Percentiles rank a stretch among this genome's conserved stretches.
Evolutionary conservation across 2,888 invertebrate genomes (phyloP).

Genomic region (Mactromeris polynyma): DNA sequence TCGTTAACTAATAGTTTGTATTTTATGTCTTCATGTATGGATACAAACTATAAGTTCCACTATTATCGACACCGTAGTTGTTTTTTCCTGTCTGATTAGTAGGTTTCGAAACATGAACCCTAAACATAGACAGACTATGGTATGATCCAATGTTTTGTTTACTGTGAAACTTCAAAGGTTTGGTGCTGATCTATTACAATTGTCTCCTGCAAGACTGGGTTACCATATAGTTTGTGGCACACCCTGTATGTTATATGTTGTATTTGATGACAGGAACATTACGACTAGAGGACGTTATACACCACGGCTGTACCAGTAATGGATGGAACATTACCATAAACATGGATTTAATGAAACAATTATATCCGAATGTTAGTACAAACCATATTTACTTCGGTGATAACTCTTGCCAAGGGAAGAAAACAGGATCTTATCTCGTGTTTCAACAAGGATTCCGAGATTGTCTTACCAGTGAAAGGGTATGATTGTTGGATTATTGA

Average conservation of each 20-base stretch:
- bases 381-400: conserved; percentile 28
- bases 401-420: conserved; percentile 9
- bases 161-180: too few species aligned
- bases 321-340: conserved; percentile 34
- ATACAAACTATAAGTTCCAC: too few species aligned
- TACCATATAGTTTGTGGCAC: too few species aligned
- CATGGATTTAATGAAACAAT: conserved; percentile 1
- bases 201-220: too few species aligned
- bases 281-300: conserved; percentile 1
- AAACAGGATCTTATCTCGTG: not conserved
- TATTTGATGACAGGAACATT: not conserved
- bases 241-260: not conserved
- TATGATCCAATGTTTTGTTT: too few species aligned
- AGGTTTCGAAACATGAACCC: too few species aligned
- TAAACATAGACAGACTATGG: too few species aligned
- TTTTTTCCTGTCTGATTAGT: too few species aligned
- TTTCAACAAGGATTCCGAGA: conserved; percentile 31
- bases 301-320: conserved; percentile 14
- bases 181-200: too few species aligned
- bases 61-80: too few species aligned
- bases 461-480: conserved; percentile 26
- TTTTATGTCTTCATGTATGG: too few species aligned
- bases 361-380: conserved; percentile 9
- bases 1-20: too few species aligned
- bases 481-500: not conserved